Base-by-base conservation (phyloP, 2,113 vertebrate genomes). In the Sigmodon hispidus region DNA sequence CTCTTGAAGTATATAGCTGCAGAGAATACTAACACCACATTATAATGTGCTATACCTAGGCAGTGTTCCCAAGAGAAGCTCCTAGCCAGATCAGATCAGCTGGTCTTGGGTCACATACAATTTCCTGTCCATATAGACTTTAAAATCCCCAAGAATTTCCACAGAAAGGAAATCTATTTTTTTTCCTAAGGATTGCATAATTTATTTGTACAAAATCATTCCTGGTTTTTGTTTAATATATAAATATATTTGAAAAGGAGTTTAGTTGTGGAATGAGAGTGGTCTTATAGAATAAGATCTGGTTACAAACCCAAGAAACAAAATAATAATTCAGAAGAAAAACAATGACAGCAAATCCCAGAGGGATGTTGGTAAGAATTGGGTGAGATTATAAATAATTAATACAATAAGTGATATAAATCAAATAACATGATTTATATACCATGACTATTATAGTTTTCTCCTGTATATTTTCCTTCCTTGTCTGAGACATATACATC, bases 181-280 rank as follows among this genome's bases (percentile, higher is more conserved):
- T 67, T 76, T 91, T 55, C 24, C 52, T 43, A 55, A 19, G 24
- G 0, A 52, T 91, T 89, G 13, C 45, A 77, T 93, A 93, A 91
- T 76, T 61, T 87, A 91, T 94, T 91, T 90, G 50, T 88, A 63
- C 31, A 34, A 83, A 93, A 94, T 34, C 61, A 79, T 1, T 43
- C 15, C 52, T 79, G 76, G 65, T 80, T 75, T 24, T 80, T 21
- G 8, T 93, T 76, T 40, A 75, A 73, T 24, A 57, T 15, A 73
- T 34, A 87, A 52, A 29, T 29, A 88, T 48, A 45, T 73, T 65
- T n/a, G 59, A 1, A 67, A 24, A 0, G 45, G 61, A 80, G 63
- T 31, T 31, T 91, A 88, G 36, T 80, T 1, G n/a, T 75, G 11
- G 43, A 86, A 52, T 77, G 69, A 93, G 59, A 48, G 72, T 29